These are phyloP conservation scores for Erethizon dorsatum DNA, from an alignment of 2,797 vertebrate genomes.

Conservation along the genomic window DNA sequence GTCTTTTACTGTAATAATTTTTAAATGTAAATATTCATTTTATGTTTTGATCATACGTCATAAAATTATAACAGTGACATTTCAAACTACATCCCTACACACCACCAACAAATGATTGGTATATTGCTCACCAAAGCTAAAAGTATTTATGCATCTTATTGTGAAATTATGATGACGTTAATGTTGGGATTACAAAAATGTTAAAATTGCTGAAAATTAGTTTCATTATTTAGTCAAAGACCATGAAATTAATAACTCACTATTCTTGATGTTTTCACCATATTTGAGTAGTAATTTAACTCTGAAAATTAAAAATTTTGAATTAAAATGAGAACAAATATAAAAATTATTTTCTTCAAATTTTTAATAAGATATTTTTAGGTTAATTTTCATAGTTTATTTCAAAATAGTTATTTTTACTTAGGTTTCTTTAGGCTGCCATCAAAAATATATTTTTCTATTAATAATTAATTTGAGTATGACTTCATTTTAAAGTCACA, in stretches of 20 bases:
- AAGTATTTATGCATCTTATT: neutral
- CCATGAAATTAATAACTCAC: neutral
- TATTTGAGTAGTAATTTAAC: slow-evolving; percentile 17
- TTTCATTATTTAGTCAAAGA: neutral
- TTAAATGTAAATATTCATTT: neutral
- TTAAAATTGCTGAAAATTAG: neutral
- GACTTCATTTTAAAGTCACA: neutral
- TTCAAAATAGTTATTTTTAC: slow-evolving; percentile 44
- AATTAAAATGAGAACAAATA: neutral
- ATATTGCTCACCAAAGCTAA: neutral
- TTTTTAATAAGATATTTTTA: neutral
- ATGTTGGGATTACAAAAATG: neutral
- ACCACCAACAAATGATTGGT: neutral
- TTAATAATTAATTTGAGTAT: neutral
- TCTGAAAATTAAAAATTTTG: neutral
- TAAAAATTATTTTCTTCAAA: neutral
- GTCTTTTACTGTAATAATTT: neutral
- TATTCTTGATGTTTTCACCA: neutral
- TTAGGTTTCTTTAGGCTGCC: neutral
- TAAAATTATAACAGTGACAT: neutral
- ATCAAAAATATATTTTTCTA: neutral
- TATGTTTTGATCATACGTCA: neutral
- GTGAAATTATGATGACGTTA: neutral
- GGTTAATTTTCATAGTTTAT: neutral
- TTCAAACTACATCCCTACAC: neutral